Evolutionary conservation across 1,140 invertebrate species (phyloP).

Genomic region (Zaprionus ornatus): DNA sequence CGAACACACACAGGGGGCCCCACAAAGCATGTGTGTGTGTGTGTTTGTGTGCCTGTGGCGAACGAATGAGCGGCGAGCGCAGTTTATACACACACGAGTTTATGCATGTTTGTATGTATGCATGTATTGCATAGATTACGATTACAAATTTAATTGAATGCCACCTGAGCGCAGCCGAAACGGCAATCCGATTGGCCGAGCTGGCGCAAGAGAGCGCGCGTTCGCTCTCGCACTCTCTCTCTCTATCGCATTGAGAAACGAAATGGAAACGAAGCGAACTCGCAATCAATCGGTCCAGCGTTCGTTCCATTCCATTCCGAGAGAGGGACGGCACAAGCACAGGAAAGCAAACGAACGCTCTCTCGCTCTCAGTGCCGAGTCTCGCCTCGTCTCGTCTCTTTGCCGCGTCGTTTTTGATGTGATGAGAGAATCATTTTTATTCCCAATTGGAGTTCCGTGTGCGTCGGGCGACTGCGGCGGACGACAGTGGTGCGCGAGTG

Average conservation of each 20-base stretch:
- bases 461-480: slow-evolving; percentile 56
- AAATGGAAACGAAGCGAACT: slow-evolving; percentile 31
- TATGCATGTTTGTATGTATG: neutral
- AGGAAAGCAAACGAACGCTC: slow-evolving; percentile 8
- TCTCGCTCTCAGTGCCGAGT: neutral
- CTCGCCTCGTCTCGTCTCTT: neutral
- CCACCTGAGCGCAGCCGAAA: slow-evolving; percentile 62
- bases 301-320: slow-evolving; percentile 22
- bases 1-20: neutral
- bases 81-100: slow-evolving; percentile 45
- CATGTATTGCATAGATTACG: slow-evolving; percentile 66
- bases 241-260: slow-evolving; percentile 28
- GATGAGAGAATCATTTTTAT: slow-evolving; percentile 56
- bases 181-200: slow-evolving; percentile 64
- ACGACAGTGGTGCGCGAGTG: slow-evolving; percentile 42
- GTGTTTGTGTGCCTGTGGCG: slow-evolving; percentile 21
- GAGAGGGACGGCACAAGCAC: slow-evolving; percentile 10
- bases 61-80: slow-evolving; percentile 62
- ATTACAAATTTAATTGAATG: slow-evolving; percentile 79
- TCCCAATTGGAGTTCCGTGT: slow-evolving; percentile 61
- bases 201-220: slow-evolving; percentile 38
- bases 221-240: neutral
- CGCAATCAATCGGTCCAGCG: neutral
- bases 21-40: neutral
- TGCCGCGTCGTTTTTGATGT: slow-evolving; percentile 45